Evolutionary conservation across 2,113 vertebrate species (phyloP).

Genomic region (Pterocles burchelli): DNA sequence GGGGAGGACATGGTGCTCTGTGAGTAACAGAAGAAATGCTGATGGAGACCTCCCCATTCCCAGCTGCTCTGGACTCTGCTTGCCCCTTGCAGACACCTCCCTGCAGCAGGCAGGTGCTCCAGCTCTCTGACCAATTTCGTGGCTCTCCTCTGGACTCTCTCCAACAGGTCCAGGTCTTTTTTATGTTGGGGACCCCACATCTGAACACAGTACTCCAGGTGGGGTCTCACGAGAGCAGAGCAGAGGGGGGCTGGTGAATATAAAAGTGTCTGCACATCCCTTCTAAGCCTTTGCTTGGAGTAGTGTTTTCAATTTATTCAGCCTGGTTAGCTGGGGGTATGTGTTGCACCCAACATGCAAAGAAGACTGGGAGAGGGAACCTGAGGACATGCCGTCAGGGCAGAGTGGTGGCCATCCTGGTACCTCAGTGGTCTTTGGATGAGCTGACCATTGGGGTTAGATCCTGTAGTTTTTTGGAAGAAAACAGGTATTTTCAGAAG

Average conservation of each 20-base stretch:
- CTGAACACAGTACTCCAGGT: no score
- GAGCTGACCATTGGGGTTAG: neutral
- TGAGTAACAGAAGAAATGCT: neutral
- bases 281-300: neutral
- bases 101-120: neutral
- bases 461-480: neutral
- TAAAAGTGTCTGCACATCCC: neutral
- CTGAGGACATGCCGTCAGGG: neutral
- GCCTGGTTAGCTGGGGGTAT: neutral
- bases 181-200: no score
- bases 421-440: neutral
- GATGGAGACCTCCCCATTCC: neutral
- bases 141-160: no score
- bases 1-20: neutral
- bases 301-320: neutral
- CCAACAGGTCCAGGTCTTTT: no score
- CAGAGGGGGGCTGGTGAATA: neutral
- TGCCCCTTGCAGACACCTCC: neutral
- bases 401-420: neutral
- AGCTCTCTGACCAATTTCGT: no score
- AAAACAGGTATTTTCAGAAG: neutral
- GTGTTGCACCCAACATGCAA: accelerated
- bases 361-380: neutral
- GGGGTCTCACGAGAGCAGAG: no score
- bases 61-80: neutral